Base-by-base conservation (phyloP, 1,140 invertebrate genomes). In the Drosophila parabipectinata region DNA sequence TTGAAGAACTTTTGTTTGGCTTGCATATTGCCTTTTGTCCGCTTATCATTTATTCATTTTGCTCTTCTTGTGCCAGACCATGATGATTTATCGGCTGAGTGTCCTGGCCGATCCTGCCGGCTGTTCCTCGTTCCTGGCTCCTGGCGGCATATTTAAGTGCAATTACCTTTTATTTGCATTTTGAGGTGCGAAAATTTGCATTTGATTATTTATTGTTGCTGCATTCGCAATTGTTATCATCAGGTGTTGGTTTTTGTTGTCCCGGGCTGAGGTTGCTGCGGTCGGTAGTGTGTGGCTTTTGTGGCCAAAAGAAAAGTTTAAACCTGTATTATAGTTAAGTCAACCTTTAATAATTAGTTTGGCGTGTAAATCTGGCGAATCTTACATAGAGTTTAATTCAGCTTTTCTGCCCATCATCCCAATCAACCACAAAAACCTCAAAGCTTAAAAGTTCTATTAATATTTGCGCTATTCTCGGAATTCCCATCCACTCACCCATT, bases 1-100 rank as follows among this genome's bases (percentile, higher is more conserved):
- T 54, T 51, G 51, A 15, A 48, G 58, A 71, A 67, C 32, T 83
- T 57, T 50, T 50, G 34, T 69, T 69, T 74, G 24, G 45, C 30
- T 21, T n/a, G 2, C 18, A 4, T 30, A 32, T 50, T 47, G 39
- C 45, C 50, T 69, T 63, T 68, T 69, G 57, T 56, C 66, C 59
- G 76, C 79, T 84, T 77, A 88, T 88, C 67, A 68, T 82, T 77
- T 63, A 77, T 82, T 87, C 67, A 87, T 87, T 73, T 64, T 69
- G 34, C 58, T 63, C 45, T 37, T 32, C 59, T 64, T 37, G 45
- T 55, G 54, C 34, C 44, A 37, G 56, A 37, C 39, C 51, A 48
- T 67, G 60, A 48, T 67, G 60, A 84, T 83, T 84, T 79, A 79
- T 76, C 44, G 54, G 30, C 24, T 7, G 30, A 41, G 48, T 32